Evolutionary conservation across 1,140 invertebrate genomes (phyloP).

Genomic region (Pogonognathellus flavescens): DNA sequence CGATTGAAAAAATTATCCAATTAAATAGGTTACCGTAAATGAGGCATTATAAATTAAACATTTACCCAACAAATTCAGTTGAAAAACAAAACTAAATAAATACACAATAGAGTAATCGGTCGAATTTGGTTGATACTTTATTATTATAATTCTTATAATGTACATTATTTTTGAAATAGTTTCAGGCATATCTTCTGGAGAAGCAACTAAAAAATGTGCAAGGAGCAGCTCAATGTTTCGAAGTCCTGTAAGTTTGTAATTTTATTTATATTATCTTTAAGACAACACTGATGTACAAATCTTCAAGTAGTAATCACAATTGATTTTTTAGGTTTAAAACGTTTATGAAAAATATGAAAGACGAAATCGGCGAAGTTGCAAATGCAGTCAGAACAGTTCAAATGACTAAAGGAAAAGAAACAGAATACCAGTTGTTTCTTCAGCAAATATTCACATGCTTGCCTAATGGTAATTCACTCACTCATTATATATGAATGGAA

Average conservation of each 20-base stretch:
- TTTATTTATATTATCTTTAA: not conserved
- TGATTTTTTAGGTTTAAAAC: slow-evolving; percentile 73
- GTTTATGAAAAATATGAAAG: slow-evolving; percentile 73
- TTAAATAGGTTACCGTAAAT: too few species aligned
- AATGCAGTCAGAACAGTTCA: slow-evolving; percentile 62
- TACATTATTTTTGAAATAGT: slow-evolving; percentile 70
- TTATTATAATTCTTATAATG: too few species aligned
- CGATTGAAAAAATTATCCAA: slow-evolving; percentile 48
- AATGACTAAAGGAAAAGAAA: slow-evolving; percentile 57
- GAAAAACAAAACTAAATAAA: too few species aligned
- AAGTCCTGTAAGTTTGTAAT: slow-evolving; percentile 72
- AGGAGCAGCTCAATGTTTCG: slow-evolving; percentile 87
- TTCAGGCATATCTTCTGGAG: slow-evolving; percentile 86
- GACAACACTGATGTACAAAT: not conserved
- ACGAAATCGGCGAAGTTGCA: slow-evolving; percentile 58
- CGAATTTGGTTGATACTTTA: too few species aligned
- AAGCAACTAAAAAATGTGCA: slow-evolving; percentile 83
- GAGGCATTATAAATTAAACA: too few species aligned
- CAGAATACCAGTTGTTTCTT: slow-evolving; percentile 60
- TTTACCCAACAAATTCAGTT: too few species aligned
- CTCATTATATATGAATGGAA: too few species aligned
- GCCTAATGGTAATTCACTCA: slow-evolving; percentile 62
- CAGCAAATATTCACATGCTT: slow-evolving; percentile 57
- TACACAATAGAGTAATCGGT: too few species aligned
- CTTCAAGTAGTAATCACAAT: not conserved